Percentiles rank a stretch among this genome's conserved stretches.
These are phyloP conservation scores for Cotesia chilonis DNA, from an alignment of 1,140 invertebrate species.

Conservation along the genomic window DNA sequence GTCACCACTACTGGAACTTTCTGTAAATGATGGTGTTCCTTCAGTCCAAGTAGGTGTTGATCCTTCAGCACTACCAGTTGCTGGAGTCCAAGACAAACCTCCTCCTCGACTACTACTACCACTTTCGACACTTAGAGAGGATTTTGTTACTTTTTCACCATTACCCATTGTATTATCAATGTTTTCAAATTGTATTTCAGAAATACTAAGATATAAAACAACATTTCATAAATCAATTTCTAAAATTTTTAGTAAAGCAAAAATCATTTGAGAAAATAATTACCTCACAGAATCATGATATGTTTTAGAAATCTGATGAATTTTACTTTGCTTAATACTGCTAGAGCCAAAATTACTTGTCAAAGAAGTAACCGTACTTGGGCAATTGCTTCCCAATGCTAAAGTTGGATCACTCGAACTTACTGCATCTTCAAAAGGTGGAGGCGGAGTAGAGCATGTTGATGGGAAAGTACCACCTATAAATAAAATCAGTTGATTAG, in stretches of 20 bases:
- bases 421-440: conserved; percentile 82
- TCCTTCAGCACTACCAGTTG: conserved; percentile 84
- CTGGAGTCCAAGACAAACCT: conserved; percentile 83
- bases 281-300: conserved; percentile 64
- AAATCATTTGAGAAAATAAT: conserved; percentile 27
- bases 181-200: conserved; percentile 64
- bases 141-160: conserved; percentile 71
- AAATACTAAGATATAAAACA: conserved; percentile 50
- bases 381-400: conserved; percentile 60
- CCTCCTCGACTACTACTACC: conserved; percentile 67
- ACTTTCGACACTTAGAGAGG: conserved; percentile 76
- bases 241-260: background rate
- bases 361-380: conserved; percentile 49
- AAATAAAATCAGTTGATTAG: conserved; percentile 63
- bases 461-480: conserved; percentile 71
- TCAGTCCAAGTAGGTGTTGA: conserved; percentile 98
- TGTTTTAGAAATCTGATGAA: conserved; percentile 60
- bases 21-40: conserved; percentile 95
- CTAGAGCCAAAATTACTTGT: conserved; percentile 51
- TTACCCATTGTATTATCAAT: conserved; percentile 62
- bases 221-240: conserved; percentile 3
- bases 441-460: conserved; percentile 85
- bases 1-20: conserved; percentile 93
- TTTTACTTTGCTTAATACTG: conserved; percentile 57
- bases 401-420: conserved; percentile 66